These are phyloP conservation scores for Taenaris catops DNA, from an alignment of 2,888 invertebrate species.

Conservation along the genomic window DNA sequence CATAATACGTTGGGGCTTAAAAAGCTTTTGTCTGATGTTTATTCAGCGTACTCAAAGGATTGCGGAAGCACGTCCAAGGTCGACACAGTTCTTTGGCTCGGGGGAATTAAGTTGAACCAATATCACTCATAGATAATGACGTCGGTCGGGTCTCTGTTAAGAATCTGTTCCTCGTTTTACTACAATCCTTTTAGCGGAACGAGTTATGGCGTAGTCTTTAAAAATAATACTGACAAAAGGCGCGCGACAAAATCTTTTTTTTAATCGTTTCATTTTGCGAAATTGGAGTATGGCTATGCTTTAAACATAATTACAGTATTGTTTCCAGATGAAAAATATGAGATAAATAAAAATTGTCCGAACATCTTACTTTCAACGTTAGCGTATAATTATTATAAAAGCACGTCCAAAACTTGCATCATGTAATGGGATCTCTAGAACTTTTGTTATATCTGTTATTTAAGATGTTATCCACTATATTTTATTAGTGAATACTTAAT, in stretches of 20 bases:
- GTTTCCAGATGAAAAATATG: slow-evolving; percentile 25
- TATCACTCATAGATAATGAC: slow-evolving; percentile 30
- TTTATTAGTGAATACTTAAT: too few relatives aligned
- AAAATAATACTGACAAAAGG: slow-evolving; percentile 48
- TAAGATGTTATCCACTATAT: too few relatives aligned
- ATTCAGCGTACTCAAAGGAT: slow-evolving; percentile 36
- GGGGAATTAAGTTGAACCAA: slow-evolving; percentile 30
- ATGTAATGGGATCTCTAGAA: too few relatives aligned
- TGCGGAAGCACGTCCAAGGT: slow-evolving; percentile 61
- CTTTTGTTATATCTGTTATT: too few relatives aligned
- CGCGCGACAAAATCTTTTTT: slow-evolving; percentile 45
- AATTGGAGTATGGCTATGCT: slow-evolving; percentile 27
- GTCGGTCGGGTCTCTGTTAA: slow-evolving; percentile 36
- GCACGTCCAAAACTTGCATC: slow-evolving; percentile 11
- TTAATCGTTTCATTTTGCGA: slow-evolving; percentile 41
- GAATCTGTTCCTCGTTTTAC: slow-evolving; percentile 44
- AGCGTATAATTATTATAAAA: slow-evolving; percentile 18
- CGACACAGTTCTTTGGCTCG: slow-evolving; percentile 32
- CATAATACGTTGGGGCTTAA: slow-evolving; percentile 32
- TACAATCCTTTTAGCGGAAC: slow-evolving; percentile 59
- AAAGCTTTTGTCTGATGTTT: slow-evolving; percentile 46
- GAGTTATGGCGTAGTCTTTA: slow-evolving; percentile 35
- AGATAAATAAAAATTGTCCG: slow-evolving; percentile 22
- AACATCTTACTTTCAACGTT: slow-evolving; percentile 16
- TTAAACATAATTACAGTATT: slow-evolving; percentile 29